Evolutionary conservation across 2,113 vertebrate genomes (phyloP), one percentile per base, ranked within the genome.

Genomic region (Xenus cinereus): DNA sequence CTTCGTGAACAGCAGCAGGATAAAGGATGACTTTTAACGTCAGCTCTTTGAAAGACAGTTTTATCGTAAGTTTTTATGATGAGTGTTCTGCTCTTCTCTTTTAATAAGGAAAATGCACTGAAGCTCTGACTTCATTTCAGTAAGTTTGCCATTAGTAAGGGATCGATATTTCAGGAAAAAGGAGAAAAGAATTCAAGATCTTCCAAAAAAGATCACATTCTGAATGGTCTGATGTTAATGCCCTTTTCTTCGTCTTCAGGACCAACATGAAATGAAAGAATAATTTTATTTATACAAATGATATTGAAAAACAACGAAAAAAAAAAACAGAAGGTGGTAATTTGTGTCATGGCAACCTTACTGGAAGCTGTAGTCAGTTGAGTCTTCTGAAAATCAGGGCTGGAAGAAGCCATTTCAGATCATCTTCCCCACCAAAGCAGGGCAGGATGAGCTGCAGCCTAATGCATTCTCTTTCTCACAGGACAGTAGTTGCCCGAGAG

Each of bases 351-450:
- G 37, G 37, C 19, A 81, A 22, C 22, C 35, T 73, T 22, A 7
- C 21, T 69, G 39, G 48, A 66, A 83, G 30, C 60, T 68, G 14
- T 5, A 13, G 19, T 30, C 66, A 8, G 4, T 54, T 62, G 43
- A 27, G 43, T 16, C 46, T 43, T 9, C 8, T 67, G 69, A 74
- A 81, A 84, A 74, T 5, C n/a, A 33, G 83, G 76, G 60, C n/a
- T 90, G 46, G 43, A 30, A 72, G 57, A 90, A 84, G 22, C 28
- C 32, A 12, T 41, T 84, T 63, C 28, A 32, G 30, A 11, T 21
- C 19, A 14, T 26, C 19, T 46, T 84, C 23, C n/a, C 68, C 68
- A 37, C 4, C 26, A 41, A 18, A 57, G 21, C 0, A 0, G 23
- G 35, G 57, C 51, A 83, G 73, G 63, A 43, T 14, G 73, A 69